Base-by-base conservation (phyloP, 2,797 vertebrate genomes). In the Cichlasoma orientale region DNA sequence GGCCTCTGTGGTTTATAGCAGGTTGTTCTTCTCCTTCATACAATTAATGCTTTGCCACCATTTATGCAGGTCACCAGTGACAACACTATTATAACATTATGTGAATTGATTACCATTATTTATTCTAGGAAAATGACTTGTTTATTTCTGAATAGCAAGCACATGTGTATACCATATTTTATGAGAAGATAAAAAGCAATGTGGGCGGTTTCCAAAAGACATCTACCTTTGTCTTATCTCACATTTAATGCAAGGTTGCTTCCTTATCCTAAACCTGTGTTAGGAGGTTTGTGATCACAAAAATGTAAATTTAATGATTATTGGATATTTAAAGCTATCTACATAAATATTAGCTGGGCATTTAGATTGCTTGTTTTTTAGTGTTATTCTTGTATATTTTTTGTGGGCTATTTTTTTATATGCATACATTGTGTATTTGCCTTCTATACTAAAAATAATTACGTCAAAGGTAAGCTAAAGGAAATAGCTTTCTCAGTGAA, bases 21-120 rank as follows among this genome's bases (percentile, higher is more conserved):
- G 88, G 88, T 91, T 89, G 83, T 88, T 72, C 81, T 73, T 82
- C 83, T 87, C 78, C 83, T 89, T 25, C 70, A 81, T 90, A 92
- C 92, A 95, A 96, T 93, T 92, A 96, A 96, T 90, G 87, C 91
- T 82, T 89, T 94, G 89, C 93, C 90, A 79, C 77, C 85, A 57
- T 44, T 90, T 90, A 95, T 91, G 89, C 93, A 93, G 69, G 85
- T 91, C 88, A 92, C 83, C 91, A 84, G 73, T 86, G 90, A 93
- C 93, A 93, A 88, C 66, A 79, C 92, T 93, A 91, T 90, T 89
- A 90, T 74, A 86, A 91, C 80, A 58, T 89, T 25, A 83, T 88
- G 79, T 75, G 71, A 84, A 90, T 86, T 86, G 73, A 91, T 80
- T 25, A 69, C 57, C 54, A 50, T 87, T 81, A 81, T 81, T 86